Evolutionary conservation across 2,888 invertebrate genomes (phyloP), one percentile per base, ranked within the genome.

Genomic region (Dichetophora obliterata): DNA sequence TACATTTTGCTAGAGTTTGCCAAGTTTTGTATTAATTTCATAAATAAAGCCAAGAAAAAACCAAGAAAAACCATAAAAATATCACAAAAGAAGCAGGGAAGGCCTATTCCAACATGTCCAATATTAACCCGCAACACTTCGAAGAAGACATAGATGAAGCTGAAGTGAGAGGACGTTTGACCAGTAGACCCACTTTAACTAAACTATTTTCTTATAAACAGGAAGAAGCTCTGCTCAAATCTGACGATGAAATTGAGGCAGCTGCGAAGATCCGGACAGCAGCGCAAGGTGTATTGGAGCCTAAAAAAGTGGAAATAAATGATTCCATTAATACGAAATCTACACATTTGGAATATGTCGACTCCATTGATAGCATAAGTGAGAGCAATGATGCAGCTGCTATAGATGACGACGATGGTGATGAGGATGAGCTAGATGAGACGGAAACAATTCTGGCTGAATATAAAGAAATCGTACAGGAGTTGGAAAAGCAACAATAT

Each of bases 141-240:
- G 84, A 82, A 66, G 84, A 85, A 59, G 68, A 71, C 22, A 84
- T 85, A 63, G 85, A 85, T 79, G 84, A 84, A 54, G 85, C 84
- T 19, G 84, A 85, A 82, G 85, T 84, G 81, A 79, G 77, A 61
- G 63, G 48, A 54, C 43, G 74, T 43, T 37, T 24, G 16, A 59
- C 48, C 14, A 63, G 22, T 22, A 75, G 14, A 22, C 6, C 22
- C 54, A 16, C 22, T 22, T 43, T 48, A 66, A 19, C 22, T 31
- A 31, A 59, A 48, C n/a, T 54, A 8, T 14, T 37, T 54, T 71
- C 57, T 57, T 8, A 34, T 71, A n/a, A 19, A n/a, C 54, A 86
- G 86, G 86, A 86, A 63, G 86, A 86, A 79, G 86, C 86, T n/a
- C 81, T 86, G 5, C 80, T 86, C 1, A 84, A 84, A 73, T 86